Evolutionary conservation across 2,888 invertebrate genomes (phyloP).

Genomic region (Cerastis rubricosa): DNA sequence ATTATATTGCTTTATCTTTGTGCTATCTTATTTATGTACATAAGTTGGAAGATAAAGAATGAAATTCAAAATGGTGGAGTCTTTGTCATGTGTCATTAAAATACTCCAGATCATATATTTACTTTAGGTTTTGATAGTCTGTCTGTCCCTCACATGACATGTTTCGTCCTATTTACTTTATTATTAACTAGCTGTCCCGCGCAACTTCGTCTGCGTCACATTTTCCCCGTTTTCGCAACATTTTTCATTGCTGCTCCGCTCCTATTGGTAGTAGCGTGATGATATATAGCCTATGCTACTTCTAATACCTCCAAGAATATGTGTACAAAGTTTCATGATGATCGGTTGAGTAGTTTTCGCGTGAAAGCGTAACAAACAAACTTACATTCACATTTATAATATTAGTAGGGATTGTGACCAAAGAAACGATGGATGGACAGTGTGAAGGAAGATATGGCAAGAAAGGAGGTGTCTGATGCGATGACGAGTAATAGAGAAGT

Average conservation of each 20-base stretch:
- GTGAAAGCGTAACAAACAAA: too few species aligned
- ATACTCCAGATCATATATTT: neutral
- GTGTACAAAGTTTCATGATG: too few species aligned
- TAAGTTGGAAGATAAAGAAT: constrained; percentile 14
- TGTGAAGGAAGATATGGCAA: neutral
- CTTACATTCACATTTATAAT: too few species aligned
- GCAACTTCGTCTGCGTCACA: too few species aligned
- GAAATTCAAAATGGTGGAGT: constrained; percentile 23
- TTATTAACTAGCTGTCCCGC: neutral
- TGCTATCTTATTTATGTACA: constrained; percentile 28
- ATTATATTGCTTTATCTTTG: constrained; percentile 14
- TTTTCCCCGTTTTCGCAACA: too few species aligned
- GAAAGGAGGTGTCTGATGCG: neutral
- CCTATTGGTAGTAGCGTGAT: too few species aligned
- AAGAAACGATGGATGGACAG: constrained; percentile 1
- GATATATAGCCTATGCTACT: too few species aligned
- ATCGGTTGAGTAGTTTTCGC: too few species aligned
- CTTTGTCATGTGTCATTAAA: neutral
- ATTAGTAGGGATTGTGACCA: too few species aligned
- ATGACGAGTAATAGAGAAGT: neutral
- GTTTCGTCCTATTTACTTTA: neutral
- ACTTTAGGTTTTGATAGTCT: neutral
- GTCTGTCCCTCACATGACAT: neutral
- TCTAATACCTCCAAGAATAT: too few species aligned
- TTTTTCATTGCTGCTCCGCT: too few species aligned